Evolutionary conservation across 2,797 vertebrate species (phyloP).

Genomic region (Arnoldichthys spilopterus): DNA sequence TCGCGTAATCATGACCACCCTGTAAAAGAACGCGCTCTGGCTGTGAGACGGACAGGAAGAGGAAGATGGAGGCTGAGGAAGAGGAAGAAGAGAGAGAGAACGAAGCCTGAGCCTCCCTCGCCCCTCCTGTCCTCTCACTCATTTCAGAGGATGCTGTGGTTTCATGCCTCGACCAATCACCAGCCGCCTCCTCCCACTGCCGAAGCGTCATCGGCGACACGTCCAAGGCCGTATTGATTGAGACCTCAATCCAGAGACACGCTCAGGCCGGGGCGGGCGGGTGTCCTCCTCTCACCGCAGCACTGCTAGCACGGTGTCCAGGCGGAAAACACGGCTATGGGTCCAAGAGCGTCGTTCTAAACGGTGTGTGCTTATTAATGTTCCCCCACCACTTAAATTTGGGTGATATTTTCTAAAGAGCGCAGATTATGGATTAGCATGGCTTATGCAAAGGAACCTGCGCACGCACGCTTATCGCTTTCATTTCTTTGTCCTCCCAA

Average conservation of each 20-base stretch:
- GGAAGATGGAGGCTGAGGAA: conserved; percentile 10
- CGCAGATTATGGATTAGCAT: conserved; percentile 79
- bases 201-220: conserved; percentile 36
- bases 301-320: background rate
- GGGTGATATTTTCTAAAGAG: conserved; percentile 68
- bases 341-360: conserved; percentile 34
- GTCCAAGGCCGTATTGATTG: conserved; percentile 32
- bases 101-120: background rate
- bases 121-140: conserved; percentile 28
- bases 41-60: background rate
- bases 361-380: conserved; percentile 62
- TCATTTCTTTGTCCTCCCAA: conserved; percentile 84
- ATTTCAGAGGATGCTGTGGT: conserved; percentile 2
- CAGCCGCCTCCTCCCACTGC: background rate
- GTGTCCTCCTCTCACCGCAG: background rate
- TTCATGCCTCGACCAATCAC: conserved; percentile 22
- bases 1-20: too few species aligned
- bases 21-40: too few species aligned
- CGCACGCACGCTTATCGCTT: conserved; percentile 81
- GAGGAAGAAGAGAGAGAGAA: conserved; percentile 41
- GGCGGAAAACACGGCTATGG: background rate
- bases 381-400: conserved; percentile 65
- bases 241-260: conserved; percentile 22
- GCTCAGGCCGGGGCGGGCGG: background rate
- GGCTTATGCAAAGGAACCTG: conserved; percentile 80